Base-by-base conservation (phyloP, 1,140 invertebrate genomes). In the Euschistus heros region DNA sequence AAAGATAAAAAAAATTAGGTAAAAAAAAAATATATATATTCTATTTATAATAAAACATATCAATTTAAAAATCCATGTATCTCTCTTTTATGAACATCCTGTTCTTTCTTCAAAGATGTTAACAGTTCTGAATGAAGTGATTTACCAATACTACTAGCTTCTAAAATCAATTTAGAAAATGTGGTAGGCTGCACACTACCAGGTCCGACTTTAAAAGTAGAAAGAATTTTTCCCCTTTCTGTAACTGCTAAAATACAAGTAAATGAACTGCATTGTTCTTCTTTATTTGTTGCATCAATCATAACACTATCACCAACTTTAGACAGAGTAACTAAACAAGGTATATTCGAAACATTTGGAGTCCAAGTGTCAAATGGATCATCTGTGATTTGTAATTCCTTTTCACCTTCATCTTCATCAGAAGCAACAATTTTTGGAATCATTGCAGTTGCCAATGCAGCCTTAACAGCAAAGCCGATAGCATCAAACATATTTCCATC, bases 401-500 rank as follows among this genome's bases (percentile, higher is more conserved):
- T 22, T 42, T 42, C 30, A 1, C 59, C 65, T 66, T 62, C 47
- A 44, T 66, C 59, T 54, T 62, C 22, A 10, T 57, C 42, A 1
- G 27, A 26, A 13, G 27, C 24, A 18, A 52, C 20, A 1, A 66
- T 60, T 17, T 62, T 57, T 13, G 65, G 65, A 57, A 66, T 37
- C 46, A 50, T 47, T 3, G 60, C 20, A 5, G 65, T 66, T 18
- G 59, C 59, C 33, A 66, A 44, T 18, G 65, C 46, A 55, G 60
- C 26, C 46, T 66, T 66, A 15, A 66, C 33, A 15, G 65, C 65
- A 37, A 66, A 30, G 0, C 33, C 42, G 10, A 66, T 50, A 10
- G 65, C 44, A 46, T 66, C 65, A 50, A 55, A 63, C 8, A 66
- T 30, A 26, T 62, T 66, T 17, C 65, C 65, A 20, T 62, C 52